Evolutionary conservation across 23 tunicate genomes (phyloP), one percentile per base, ranked within the genome.

Genomic region (Ascidia mentula): DNA sequence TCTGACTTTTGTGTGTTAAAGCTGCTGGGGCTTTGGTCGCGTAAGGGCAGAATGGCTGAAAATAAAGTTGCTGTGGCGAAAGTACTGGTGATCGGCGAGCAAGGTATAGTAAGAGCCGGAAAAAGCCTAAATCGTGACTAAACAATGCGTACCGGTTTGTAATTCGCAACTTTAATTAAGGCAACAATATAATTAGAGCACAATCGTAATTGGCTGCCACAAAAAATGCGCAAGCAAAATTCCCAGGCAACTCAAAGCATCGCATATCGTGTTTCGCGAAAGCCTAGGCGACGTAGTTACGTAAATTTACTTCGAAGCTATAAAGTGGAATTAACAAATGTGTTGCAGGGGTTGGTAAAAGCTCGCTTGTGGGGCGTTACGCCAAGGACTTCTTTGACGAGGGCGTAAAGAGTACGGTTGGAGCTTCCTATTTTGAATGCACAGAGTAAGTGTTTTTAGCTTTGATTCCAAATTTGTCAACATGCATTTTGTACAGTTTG

Each of bases 341-440:
- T 53, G 71, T 77, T 69, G 6, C 60, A 86, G 90, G 90, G 7
- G 84, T 79, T 30, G 90, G 90, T 3, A 86, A 86, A 65, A 69
- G 84, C 15, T 80, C 90, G 8, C 46, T 86, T 17, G 80, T 82
- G 37, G 31, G 72, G 24, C 73, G 84, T 34, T 81, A 69, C 32
- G 60, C 84, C 22, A 24, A 31, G 15, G 59, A 73, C 30, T 32
- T 18, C 6, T 53, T 60, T 38, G 36, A 22, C 7, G 70, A 37
- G 8, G 28, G 31, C 42, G 72, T 78, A 20, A 69, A 80, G 1
- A 79, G 84, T 0, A 86, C 90, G 8, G 53, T 86, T 32, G 90
- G 90, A 20, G 84, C 82, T 22, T 78, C 84, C 12, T 86, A 86
- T 33, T 45, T 73, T 6, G 90, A 86, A 79, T 37, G 73, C 36